phyloP scores from a whole-genome alignment of 2,888 invertebrate genomes.

The Lottia scabra region DNA sequence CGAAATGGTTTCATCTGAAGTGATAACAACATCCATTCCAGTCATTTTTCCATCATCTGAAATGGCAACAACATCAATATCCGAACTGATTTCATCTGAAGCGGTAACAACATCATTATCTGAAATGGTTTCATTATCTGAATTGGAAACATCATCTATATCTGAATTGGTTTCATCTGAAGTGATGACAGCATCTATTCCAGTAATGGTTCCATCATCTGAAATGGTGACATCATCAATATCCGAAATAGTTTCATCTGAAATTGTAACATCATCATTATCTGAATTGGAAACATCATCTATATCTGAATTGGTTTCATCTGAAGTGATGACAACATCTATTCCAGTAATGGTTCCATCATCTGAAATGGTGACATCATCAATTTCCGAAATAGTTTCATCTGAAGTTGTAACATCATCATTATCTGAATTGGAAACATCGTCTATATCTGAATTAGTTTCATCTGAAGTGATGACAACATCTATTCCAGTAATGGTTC shows the following conservation, averaged over 20 bases:
- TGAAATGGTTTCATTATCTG: background rate
- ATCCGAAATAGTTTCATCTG: background rate
- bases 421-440: no score
- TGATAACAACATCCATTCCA: background rate
- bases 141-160: background rate
- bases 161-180: background rate
- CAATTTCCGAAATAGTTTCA: background rate
- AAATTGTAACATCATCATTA: background rate
- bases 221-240: background rate
- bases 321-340: background rate
- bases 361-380: background rate
- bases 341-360: background rate
- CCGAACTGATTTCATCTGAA: background rate
- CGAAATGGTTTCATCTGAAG: background rate
- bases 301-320: background rate
- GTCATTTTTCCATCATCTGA: background rate
- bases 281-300: background rate
- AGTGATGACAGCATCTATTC: background rate
- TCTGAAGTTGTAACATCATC: background rate
- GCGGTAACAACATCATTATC: background rate
- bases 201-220: background rate
- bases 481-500: background rate
- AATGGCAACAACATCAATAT: background rate
- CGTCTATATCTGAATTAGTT: background rate
- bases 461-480: background rate